phyloP scores from a whole-genome alignment of 2,888 invertebrate species.

The Lithophane semibrunnea region DNA sequence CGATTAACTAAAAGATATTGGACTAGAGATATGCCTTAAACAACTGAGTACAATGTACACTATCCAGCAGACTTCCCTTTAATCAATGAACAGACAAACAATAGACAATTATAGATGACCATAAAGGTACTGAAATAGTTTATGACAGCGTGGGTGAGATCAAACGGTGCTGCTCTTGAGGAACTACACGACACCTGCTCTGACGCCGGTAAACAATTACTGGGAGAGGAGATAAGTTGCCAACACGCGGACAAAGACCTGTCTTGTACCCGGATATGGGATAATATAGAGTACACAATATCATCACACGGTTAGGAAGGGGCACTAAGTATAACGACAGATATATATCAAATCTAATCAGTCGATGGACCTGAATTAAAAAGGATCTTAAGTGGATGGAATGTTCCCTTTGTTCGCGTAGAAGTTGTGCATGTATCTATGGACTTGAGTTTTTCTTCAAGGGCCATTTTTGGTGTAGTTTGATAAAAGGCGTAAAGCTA shows the following conservation, averaged over 20 bases:
- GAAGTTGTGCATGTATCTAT: no score
- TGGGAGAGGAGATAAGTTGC: slow-evolving; percentile 15
- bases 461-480: neutral
- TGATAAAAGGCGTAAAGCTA: neutral
- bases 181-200: slow-evolving; percentile 77
- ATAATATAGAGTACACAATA: neutral
- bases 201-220: slow-evolving; percentile 52
- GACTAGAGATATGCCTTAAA: slow-evolving; percentile 3
- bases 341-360: neutral
- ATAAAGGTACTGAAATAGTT: slow-evolving; percentile 67
- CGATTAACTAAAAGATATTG: neutral
- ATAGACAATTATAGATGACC: slow-evolving; percentile 67
- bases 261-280: slow-evolving; percentile 32
- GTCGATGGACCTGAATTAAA: neutral
- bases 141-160: slow-evolving; percentile 69
- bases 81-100: slow-evolving; percentile 67
- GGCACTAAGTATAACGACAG: no score
- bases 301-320: neutral
- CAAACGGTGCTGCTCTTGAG: slow-evolving; percentile 68
- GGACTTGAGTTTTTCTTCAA: neutral
- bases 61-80: slow-evolving; percentile 43
- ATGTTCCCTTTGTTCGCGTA: neutral
- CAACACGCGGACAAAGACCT: slow-evolving; percentile 2
- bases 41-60: slow-evolving; percentile 32
- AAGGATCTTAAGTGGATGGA: neutral